These are phyloP conservation scores for Noctua janthe DNA, from an alignment of 2,888 invertebrate species.

Conservation along the genomic window DNA sequence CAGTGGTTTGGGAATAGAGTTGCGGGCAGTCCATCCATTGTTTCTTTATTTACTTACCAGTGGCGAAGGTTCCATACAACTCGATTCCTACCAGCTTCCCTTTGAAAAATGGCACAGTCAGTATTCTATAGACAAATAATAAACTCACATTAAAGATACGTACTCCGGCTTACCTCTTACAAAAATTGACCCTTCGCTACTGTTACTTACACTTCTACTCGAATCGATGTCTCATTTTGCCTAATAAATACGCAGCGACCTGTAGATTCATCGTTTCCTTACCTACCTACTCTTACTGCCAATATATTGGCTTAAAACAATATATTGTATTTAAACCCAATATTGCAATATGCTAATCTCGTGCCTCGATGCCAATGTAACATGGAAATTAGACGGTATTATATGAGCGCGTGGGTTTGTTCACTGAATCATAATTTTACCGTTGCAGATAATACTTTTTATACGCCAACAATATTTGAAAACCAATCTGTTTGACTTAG, in stretches of 20 bases:
- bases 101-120: too few relatives aligned
- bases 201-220: background rate
- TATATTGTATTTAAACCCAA: slow-evolving; percentile 46
- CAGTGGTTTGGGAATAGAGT: too few relatives aligned
- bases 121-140: too few relatives aligned
- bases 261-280: background rate
- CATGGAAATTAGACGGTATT: slow-evolving; percentile 43
- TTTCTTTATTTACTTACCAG: too few relatives aligned
- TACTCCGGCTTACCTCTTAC: too few relatives aligned
- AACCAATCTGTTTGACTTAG: background rate
- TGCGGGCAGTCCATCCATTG: background rate
- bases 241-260: background rate
- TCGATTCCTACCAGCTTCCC: too few relatives aligned
- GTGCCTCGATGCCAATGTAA: slow-evolving; percentile 19
- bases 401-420: slow-evolving; percentile 36
- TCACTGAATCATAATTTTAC: slow-evolving; percentile 33
- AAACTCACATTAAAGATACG: too few relatives aligned
- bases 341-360: slow-evolving; percentile 42
- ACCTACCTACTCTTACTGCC: background rate
- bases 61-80: too few relatives aligned
- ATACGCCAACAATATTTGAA: background rate
- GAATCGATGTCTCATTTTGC: background rate
- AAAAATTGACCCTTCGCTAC: too few relatives aligned
- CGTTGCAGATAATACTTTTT: slow-evolving; percentile 25
- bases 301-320: slow-evolving; percentile 13